Evolutionary conservation across 2,113 vertebrate species (phyloP).

Genomic region (Chroicocephalus ridibundus): DNA sequence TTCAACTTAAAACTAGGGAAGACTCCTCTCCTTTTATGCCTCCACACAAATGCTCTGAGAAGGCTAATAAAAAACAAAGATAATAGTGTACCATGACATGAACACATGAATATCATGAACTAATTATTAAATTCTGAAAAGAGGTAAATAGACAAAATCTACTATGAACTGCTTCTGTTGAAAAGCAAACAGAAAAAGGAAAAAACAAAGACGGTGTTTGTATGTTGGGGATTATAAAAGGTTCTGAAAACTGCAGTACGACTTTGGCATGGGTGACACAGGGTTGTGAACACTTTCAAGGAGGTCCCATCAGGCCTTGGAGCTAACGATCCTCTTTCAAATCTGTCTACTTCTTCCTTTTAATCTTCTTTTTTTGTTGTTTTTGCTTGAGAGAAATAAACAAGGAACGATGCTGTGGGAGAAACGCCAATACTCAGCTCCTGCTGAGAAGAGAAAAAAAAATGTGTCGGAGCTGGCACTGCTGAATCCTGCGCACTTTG

Average conservation of each 20-base stretch:
- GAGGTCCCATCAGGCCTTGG: slow-evolving; percentile 29
- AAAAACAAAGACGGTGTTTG: not conserved
- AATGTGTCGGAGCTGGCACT: slow-evolving; percentile 1
- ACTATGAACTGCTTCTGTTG: not conserved
- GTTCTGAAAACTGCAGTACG: not conserved
- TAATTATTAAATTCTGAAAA: not conserved
- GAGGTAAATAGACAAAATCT: not conserved
- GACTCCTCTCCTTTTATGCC: not conserved
- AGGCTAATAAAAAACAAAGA: not conserved
- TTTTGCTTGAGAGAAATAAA: slow-evolving; percentile 57
- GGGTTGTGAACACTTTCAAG: not conserved
- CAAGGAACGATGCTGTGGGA: slow-evolving; percentile 54
- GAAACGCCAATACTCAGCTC: slow-evolving; percentile 59
- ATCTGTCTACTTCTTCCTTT: slow-evolving; percentile 53
- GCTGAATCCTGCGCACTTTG: slow-evolving; percentile 34
- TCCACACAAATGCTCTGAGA: not conserved
- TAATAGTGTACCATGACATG: not conserved
- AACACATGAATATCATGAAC: not conserved
- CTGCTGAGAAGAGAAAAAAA: slow-evolving; percentile 51
- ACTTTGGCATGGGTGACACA: slow-evolving; percentile 12
- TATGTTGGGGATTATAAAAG: not conserved
- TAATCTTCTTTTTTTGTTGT: slow-evolving; percentile 50
- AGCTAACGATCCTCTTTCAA: slow-evolving; percentile 29
- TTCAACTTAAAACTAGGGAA: not conserved
- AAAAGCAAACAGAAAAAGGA: not conserved